Conservation (phyloP, 1,140 invertebrate species). For the Neelides sp. region DNA sequence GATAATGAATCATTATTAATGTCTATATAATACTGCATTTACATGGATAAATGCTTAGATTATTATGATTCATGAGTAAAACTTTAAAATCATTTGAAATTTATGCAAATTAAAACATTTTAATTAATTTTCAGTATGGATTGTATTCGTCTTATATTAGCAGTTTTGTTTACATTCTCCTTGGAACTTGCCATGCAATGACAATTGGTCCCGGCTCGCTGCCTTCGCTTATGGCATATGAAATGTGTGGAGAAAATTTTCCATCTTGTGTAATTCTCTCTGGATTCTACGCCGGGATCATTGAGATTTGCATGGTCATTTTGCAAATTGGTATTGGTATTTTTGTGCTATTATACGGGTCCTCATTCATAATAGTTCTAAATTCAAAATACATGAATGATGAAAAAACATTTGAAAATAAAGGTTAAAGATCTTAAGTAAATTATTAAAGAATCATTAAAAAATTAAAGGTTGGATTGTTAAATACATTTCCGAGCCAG, state of each 20-base stretch:
- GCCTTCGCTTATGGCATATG: conserved; percentile 22
- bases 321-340: conserved; percentile 22
- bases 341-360: too few relatives aligned
- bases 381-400: too few relatives aligned
- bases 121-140: conserved; percentile 55
- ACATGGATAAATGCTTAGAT: too few relatives aligned
- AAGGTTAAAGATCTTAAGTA: too few relatives aligned
- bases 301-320: conserved; percentile 24
- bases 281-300: conserved; percentile 24
- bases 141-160: conserved; percentile 85
- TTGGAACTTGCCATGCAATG: conserved; percentile 82
- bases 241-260: conserved; percentile 24
- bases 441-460: too few relatives aligned
- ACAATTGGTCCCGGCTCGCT: conserved; percentile 82
- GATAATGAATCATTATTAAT: too few relatives aligned
- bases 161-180: conserved; percentile 72
- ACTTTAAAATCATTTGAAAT: too few relatives aligned
- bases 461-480: conserved; percentile 75
- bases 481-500: conserved; percentile 85
- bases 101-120: too few relatives aligned
- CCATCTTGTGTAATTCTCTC: conserved; percentile 20
- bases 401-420: not conserved
- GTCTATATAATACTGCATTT: too few relatives aligned
- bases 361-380: too few relatives aligned
- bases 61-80: too few relatives aligned